phyloP scores from a whole-genome alignment of 1,140 invertebrate species.

The Drosophila mayri region DNA sequence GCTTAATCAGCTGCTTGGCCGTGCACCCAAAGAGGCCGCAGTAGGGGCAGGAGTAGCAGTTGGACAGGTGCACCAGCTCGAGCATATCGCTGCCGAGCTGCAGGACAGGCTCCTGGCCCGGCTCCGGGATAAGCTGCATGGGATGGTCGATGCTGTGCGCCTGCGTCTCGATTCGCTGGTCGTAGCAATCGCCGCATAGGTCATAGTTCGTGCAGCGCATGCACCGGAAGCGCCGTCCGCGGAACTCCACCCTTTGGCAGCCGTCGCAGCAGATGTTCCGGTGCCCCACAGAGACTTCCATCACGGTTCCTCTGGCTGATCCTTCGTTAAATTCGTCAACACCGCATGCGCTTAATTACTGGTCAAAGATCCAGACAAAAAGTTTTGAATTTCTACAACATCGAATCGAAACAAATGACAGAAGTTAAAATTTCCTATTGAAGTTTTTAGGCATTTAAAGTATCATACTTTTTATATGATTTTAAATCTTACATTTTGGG shows the following conservation, averaged over 20 bases:
- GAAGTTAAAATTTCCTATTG: neutral
- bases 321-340: neutral
- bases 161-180: constrained; percentile 49
- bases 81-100: constrained; percentile 26
- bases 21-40: constrained; percentile 42
- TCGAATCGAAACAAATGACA: constrained; percentile 16
- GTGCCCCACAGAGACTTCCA: constrained; percentile 43
- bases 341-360: constrained; percentile 4
- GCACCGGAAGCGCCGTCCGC: constrained; percentile 60
- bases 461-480: neutral
- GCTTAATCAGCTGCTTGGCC: constrained; percentile 63
- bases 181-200: constrained; percentile 64
- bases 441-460: neutral
- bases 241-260: constrained; percentile 54
- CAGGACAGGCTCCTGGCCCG: constrained; percentile 11
- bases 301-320: neutral
- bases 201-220: constrained; percentile 66
- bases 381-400: constrained; percentile 23
- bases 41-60: constrained; percentile 68
- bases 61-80: constrained; percentile 56
- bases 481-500: neutral
- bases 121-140: constrained; percentile 53
- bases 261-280: constrained; percentile 62
- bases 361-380: constrained; percentile 9
- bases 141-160: constrained; percentile 55